phyloP scores from a whole-genome alignment of 2,888 invertebrate genomes.

The Brachyopa scutellaris region DNA sequence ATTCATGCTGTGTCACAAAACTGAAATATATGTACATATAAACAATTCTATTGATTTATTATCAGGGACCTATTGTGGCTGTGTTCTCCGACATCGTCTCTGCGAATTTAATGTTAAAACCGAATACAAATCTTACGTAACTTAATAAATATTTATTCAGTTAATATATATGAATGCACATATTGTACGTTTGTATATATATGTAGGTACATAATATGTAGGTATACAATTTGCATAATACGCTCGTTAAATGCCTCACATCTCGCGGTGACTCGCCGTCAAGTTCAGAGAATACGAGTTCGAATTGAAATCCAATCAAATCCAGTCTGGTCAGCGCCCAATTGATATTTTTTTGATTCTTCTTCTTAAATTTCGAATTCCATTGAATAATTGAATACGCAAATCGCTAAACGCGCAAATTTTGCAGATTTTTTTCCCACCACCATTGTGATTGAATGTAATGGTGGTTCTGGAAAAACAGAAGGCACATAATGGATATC shows the following conservation, averaged over 20 bases:
- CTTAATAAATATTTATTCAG: constrained; percentile 35
- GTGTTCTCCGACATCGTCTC: not conserved
- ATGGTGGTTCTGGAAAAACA: not conserved
- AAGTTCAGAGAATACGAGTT: not conserved
- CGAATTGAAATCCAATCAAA: not conserved
- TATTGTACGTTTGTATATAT: too few relatives aligned
- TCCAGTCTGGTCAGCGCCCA: constrained; percentile 1
- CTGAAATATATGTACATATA: too few relatives aligned
- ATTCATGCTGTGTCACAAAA: constrained; percentile 14
- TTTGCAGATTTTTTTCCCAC: constrained; percentile 1
- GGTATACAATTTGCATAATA: constrained; percentile 48
- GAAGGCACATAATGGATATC: not conserved
- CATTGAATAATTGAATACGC: not conserved
- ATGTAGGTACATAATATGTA: too few relatives aligned
- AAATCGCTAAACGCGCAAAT: constrained; percentile 2
- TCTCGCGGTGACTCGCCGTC: not conserved
- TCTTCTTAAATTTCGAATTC: not conserved
- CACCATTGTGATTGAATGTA: too few relatives aligned
- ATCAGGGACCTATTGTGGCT: constrained; percentile 4
- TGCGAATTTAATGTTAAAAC: constrained; percentile 33
- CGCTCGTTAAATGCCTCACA: constrained; percentile 10
- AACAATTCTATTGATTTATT: not conserved
- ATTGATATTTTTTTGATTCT: constrained; percentile 3
- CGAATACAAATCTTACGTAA: constrained; percentile 41
- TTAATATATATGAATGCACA: too few relatives aligned